Evolutionary conservation across 2,113 vertebrate genomes (phyloP).

Genomic region (Osmerus eperlanus): DNA sequence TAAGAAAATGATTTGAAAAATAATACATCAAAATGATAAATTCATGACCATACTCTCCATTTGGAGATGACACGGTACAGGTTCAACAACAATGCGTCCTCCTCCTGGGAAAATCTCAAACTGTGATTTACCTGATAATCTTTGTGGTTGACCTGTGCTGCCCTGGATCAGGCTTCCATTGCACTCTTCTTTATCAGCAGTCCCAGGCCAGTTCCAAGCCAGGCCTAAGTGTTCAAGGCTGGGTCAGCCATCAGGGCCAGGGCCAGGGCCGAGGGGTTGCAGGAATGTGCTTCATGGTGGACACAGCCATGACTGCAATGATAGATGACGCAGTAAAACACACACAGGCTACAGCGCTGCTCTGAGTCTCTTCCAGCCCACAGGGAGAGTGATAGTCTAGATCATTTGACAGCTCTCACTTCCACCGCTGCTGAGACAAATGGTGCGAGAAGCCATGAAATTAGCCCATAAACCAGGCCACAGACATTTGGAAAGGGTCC

Average conservation of each 20-base stretch:
- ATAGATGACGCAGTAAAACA: constrained; percentile 15
- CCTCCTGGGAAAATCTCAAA: constrained; percentile 18
- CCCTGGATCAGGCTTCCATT: constrained; percentile 20
- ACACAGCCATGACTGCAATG: constrained; percentile 20
- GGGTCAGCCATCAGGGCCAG: constrained; percentile 29
- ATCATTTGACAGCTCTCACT: constrained; percentile 8
- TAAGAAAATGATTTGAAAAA: too few relatives aligned
- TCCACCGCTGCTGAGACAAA: constrained; percentile 29
- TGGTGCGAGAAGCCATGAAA: constrained; percentile 35
- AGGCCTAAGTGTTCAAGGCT: constrained; percentile 34
- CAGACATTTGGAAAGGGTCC: constrained; percentile 22
- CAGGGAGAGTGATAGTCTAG: constrained; percentile 26
- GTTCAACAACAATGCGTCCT: background rate
- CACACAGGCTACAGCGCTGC: constrained; percentile 6
- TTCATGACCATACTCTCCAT: background rate
- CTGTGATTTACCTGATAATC: constrained; percentile 18
- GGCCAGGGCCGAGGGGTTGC: background rate
- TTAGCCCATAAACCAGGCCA: constrained; percentile 34
- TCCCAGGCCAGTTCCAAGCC: background rate
- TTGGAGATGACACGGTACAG: background rate
- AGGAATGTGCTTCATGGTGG: constrained; percentile 28
- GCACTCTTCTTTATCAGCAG: constrained; percentile 21
- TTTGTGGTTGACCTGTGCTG: constrained; percentile 35
- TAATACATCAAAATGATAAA: too few relatives aligned
- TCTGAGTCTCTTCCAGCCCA: background rate